phyloP scores from a whole-genome alignment of 2,797 vertebrate genomes.

The Rhinatrema bivittatum region DNA sequence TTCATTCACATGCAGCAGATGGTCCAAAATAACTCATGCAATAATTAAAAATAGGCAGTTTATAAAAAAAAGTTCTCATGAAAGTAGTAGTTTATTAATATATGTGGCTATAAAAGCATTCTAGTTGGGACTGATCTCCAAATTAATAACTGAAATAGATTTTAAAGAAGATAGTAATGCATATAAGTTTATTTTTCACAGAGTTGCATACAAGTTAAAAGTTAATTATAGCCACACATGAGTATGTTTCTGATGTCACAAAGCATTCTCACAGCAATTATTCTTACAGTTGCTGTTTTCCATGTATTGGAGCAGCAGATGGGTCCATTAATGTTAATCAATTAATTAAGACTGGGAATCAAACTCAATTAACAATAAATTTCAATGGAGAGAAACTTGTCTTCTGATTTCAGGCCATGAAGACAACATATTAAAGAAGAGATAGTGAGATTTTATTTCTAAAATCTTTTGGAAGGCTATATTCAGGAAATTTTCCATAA shows the following conservation, averaged over 20 bases:
- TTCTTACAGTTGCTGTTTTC: slow-evolving; percentile 16
- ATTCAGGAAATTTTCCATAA: too few species aligned
- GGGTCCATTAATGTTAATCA: slow-evolving; percentile 43
- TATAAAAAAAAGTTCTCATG: slow-evolving; percentile 18
- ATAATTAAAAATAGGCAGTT: slow-evolving; percentile 32
- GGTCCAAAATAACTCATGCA: slow-evolving; percentile 28
- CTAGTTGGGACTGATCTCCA: slow-evolving; percentile 18
- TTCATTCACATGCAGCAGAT: slow-evolving; percentile 24
- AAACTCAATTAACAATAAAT: slow-evolving; percentile 41
- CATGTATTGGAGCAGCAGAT: slow-evolving; percentile 26
- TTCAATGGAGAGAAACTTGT: slow-evolving; percentile 17
- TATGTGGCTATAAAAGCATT: slow-evolving; percentile 5
- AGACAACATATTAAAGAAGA: slow-evolving; percentile 7
- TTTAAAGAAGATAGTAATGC: slow-evolving; percentile 12
- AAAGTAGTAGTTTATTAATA: slow-evolving; percentile 17
- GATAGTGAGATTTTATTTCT: too few species aligned
- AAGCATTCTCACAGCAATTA: slow-evolving; percentile 23
- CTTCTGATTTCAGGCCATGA: slow-evolving; percentile 1
- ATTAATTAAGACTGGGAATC: slow-evolving; percentile 37
- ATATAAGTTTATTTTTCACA: slow-evolving; percentile 9
- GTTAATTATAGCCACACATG: slow-evolving; percentile 16
- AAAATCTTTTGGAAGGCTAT: slow-evolving; percentile 3
- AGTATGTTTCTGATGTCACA: slow-evolving; percentile 16
- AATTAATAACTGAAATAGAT: slow-evolving; percentile 17
- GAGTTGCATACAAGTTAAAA: slow-evolving; percentile 4